These are phyloP conservation scores for Delia radicum DNA, from an alignment of 1,140 invertebrate genomes.

Conservation along the genomic window DNA sequence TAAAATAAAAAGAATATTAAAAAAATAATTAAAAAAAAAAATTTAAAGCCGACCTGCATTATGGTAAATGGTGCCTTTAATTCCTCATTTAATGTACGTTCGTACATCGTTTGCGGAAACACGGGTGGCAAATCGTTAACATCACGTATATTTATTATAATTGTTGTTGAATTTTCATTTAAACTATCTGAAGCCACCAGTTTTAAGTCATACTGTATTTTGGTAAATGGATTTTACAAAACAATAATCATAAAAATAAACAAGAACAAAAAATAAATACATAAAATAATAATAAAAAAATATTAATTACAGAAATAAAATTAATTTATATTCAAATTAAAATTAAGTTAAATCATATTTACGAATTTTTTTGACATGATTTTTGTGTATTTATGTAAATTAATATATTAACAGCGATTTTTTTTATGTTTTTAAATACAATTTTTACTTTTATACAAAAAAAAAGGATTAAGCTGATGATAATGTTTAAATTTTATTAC, in stretches of 20 bases:
- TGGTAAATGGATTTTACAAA: background rate
- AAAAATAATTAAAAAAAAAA: background rate
- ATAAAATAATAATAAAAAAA: slow-evolving; percentile 16
- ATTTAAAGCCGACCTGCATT: slow-evolving; percentile 61
- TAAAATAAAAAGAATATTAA: background rate
- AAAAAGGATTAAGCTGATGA: no score
- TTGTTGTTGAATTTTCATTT: slow-evolving; percentile 78
- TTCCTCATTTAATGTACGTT: slow-evolving; percentile 69
- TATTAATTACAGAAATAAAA: no score
- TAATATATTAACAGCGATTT: no score
- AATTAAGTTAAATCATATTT: no score
- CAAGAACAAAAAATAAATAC: background rate
- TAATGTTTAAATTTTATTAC: no score
- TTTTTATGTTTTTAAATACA: no score
- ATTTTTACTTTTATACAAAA: no score
- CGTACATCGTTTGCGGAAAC: slow-evolving; percentile 71
- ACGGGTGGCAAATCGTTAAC: slow-evolving; percentile 80
- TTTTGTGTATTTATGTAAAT: no score
- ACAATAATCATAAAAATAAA: background rate
- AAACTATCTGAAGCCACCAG: slow-evolving; percentile 83
- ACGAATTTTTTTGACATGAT: no score
- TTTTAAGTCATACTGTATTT: slow-evolving; percentile 75
- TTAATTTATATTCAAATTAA: no score
- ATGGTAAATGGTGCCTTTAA: slow-evolving; percentile 63
- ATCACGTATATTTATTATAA: slow-evolving; percentile 75